Percentiles rank a stretch among this genome's conserved stretches.
Conservation (phyloP, 2,113 vertebrate species). For the Poeciliopsis turrubarensis region DNA sequence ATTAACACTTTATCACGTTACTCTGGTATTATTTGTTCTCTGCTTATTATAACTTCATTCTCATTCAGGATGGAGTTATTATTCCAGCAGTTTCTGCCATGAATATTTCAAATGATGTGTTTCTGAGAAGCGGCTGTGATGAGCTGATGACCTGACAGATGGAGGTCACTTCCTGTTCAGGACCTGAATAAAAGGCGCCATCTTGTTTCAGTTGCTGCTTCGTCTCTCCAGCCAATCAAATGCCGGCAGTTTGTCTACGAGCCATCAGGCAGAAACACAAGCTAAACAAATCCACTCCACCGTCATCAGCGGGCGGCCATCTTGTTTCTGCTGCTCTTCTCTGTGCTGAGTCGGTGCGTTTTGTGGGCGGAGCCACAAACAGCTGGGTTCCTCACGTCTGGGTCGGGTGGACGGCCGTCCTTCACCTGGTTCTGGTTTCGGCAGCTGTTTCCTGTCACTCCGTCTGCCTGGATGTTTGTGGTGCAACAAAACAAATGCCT, state of each 20-base stretch:
- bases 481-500: too few species aligned
- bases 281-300: conserved; percentile 26
- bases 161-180: too few species aligned
- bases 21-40: too few species aligned
- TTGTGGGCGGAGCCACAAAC: conserved; percentile 66
- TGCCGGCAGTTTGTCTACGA: too few species aligned
- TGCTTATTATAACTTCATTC: conserved; percentile 4
- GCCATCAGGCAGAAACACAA: too few species aligned
- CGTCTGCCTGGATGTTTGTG: background rate
- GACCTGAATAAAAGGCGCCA: too few species aligned
- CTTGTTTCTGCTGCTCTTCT: conserved; percentile 11
- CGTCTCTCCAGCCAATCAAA: too few species aligned
- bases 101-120: background rate
- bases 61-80: conserved; percentile 45
- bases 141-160: too few species aligned
- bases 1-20: too few species aligned
- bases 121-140: too few species aligned
- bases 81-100: background rate
- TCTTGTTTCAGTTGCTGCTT: background rate
- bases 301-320: conserved; percentile 10
- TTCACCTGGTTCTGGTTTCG: conserved; percentile 64
- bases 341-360: conserved; percentile 26
- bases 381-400: conserved; percentile 65
- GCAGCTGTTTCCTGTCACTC: conserved; percentile 75
- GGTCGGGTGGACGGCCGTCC: conserved; percentile 53